Evolutionary conservation across 2,888 invertebrate species (phyloP).

Genomic region (Hirtodrosophila histrioides): DNA sequence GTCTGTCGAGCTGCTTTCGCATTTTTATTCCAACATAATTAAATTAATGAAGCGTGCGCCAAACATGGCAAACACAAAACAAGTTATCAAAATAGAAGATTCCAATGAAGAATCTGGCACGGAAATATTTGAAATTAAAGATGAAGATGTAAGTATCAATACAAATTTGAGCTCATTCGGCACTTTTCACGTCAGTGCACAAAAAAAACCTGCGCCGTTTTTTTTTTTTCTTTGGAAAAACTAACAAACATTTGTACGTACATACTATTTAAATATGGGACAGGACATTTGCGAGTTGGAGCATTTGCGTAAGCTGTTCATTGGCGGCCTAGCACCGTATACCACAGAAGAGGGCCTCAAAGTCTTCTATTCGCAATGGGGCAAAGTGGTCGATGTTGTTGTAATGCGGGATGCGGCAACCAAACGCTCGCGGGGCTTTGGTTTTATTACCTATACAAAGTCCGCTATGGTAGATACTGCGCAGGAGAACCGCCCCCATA

Average conservation of each 20-base stretch:
- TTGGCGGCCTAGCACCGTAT: slow-evolving; percentile 97
- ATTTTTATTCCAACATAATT: slow-evolving; percentile 25
- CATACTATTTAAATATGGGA: slow-evolving; percentile 12
- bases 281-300: slow-evolving; percentile 86
- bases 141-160: slow-evolving; percentile 68
- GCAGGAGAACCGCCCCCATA: slow-evolving; percentile 94
- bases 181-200: slow-evolving; percentile 14
- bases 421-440: slow-evolving; percentile 97
- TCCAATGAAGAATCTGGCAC: slow-evolving; percentile 13
- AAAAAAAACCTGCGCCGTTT: neutral
- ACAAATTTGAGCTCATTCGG: neutral
- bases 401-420: slow-evolving; percentile 98
- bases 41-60: slow-evolving; percentile 27
- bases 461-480: slow-evolving; percentile 98
- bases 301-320: slow-evolving; percentile 95
- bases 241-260: neutral
- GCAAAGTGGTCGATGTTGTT: slow-evolving; percentile 97
- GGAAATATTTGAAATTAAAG: slow-evolving; percentile 48
- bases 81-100: slow-evolving; percentile 41
- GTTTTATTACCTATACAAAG: slow-evolving; percentile 97
- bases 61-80: slow-evolving; percentile 45
- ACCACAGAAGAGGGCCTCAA: slow-evolving; percentile 96
- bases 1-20: slow-evolving; percentile 31
- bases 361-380: slow-evolving; percentile 97
- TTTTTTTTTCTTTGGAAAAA: neutral